Percentiles rank a stretch among this genome's conserved stretches.
phyloP scores from a whole-genome alignment of 2,888 invertebrate species.

The Notodonta ziczac region DNA sequence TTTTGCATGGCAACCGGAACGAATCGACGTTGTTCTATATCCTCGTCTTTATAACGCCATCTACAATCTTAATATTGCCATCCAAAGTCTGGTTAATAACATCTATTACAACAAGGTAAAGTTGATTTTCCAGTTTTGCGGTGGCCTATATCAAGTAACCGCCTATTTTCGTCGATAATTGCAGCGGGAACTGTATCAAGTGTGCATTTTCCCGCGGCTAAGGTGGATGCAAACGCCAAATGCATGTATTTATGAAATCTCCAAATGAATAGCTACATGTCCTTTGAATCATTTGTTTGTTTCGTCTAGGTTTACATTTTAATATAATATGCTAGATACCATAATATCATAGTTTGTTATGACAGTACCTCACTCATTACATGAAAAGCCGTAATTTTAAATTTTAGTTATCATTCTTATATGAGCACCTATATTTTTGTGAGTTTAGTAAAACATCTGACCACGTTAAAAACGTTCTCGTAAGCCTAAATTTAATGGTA shows the following conservation, averaged over 20 bases:
- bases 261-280: slow-evolving; percentile 8
- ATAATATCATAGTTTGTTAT: too few relatives aligned
- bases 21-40: slow-evolving; percentile 37
- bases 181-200: slow-evolving; percentile 50
- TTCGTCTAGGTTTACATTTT: slow-evolving; percentile 9
- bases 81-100: neutral
- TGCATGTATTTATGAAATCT: slow-evolving; percentile 36
- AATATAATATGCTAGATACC: neutral
- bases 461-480: too few relatives aligned
- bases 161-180: slow-evolving; percentile 54
- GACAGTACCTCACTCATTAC: too few relatives aligned
- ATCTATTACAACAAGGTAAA: slow-evolving; percentile 15
- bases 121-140: slow-evolving; percentile 16
- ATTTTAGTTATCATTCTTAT: too few relatives aligned
- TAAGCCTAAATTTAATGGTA: too few relatives aligned
- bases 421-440: too few relatives aligned
- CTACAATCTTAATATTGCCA: slow-evolving; percentile 14
- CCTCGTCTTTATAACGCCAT: slow-evolving; percentile 26
- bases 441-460: too few relatives aligned
- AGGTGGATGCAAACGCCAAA: slow-evolving; percentile 18
- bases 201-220: slow-evolving; percentile 59
- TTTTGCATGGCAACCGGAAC: slow-evolving; percentile 47
- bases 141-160: slow-evolving; percentile 18
- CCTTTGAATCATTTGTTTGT: slow-evolving; percentile 37
- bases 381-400: too few relatives aligned